phyloP scores from a whole-genome alignment of 2,888 invertebrate genomes.

The Stenoptilia bipunctidactyla region DNA sequence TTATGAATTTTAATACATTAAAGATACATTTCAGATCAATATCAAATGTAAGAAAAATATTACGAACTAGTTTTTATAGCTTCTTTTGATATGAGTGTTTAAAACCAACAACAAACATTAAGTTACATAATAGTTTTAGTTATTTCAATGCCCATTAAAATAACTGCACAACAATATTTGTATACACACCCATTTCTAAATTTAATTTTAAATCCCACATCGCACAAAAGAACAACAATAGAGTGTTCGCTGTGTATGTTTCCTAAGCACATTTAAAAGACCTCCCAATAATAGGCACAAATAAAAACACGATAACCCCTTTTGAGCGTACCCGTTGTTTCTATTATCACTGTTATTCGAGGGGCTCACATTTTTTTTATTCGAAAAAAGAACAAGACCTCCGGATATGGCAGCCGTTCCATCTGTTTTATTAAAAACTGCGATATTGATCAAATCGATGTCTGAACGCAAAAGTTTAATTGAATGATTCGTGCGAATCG shows the following conservation, averaged over 20 bases:
- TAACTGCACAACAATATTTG: neutral
- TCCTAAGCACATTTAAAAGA: constrained; percentile 23
- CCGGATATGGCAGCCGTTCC: constrained; percentile 49
- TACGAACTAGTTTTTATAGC: too few species aligned
- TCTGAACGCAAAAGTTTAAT: constrained; percentile 32
- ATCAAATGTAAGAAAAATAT: too few species aligned
- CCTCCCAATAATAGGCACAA: constrained; percentile 35
- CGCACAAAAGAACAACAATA: neutral
- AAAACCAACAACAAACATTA: too few species aligned
- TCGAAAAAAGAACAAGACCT: constrained; percentile 45
- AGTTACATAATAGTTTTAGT: too few species aligned
- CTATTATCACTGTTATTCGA: constrained; percentile 61
- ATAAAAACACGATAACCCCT: constrained; percentile 63
- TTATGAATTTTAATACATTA: too few species aligned
- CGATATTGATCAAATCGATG: constrained; percentile 53
- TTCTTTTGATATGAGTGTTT: too few species aligned
- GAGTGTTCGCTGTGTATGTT: neutral
- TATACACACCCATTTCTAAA: neutral
- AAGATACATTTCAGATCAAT: too few species aligned
- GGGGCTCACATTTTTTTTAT: constrained; percentile 41
- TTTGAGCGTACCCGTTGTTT: constrained; percentile 53
- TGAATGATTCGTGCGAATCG: constrained; percentile 45
- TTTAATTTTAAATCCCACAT: neutral
- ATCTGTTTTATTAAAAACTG: constrained; percentile 1
- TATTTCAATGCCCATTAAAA: too few species aligned